Evolutionary conservation across 2,797 vertebrate genomes (phyloP).

Genomic region (Salmo trutta): DNA sequence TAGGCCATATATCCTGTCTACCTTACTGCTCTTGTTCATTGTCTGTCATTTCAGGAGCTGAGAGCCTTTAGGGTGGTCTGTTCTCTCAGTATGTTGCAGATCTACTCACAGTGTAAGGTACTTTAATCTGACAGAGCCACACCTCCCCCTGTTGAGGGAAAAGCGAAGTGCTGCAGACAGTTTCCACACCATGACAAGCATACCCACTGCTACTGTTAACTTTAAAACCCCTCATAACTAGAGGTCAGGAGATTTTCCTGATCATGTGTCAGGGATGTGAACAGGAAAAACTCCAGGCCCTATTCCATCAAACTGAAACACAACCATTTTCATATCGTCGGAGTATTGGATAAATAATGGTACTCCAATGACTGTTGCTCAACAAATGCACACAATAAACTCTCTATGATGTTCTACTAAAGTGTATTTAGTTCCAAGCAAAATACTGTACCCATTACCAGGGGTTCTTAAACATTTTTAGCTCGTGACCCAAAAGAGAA

Average conservation of each 20-base stretch:
- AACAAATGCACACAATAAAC: neutral
- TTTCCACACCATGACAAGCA: slow-evolving; percentile 5
- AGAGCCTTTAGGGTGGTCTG: neutral
- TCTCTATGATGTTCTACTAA: neutral
- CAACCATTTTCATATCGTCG: neutral
- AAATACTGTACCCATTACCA: neutral
- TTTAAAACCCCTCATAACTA: neutral
- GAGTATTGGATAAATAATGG: no score
- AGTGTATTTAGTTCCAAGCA: neutral
- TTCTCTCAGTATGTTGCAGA: neutral
- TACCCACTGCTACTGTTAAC: neutral
- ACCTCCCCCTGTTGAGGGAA: slow-evolving; percentile 67
- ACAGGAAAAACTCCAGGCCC: neutral
- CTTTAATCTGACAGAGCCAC: slow-evolving; percentile 44
- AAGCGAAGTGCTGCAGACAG: slow-evolving; percentile 38
- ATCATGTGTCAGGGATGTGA: neutral
- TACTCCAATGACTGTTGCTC: neutral
- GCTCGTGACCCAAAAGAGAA: no score
- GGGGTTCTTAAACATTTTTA: no score
- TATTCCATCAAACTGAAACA: neutral
- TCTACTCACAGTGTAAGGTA: slow-evolving; percentile 10
- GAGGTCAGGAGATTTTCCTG: neutral
- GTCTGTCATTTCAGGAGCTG: neutral
- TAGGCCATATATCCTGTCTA: neutral
- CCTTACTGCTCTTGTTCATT: neutral